Percentiles rank a stretch among this genome's conserved stretches.
phyloP scores from a whole-genome alignment of 2,888 invertebrate genomes.

The Leptarthrus brevirostris region DNA sequence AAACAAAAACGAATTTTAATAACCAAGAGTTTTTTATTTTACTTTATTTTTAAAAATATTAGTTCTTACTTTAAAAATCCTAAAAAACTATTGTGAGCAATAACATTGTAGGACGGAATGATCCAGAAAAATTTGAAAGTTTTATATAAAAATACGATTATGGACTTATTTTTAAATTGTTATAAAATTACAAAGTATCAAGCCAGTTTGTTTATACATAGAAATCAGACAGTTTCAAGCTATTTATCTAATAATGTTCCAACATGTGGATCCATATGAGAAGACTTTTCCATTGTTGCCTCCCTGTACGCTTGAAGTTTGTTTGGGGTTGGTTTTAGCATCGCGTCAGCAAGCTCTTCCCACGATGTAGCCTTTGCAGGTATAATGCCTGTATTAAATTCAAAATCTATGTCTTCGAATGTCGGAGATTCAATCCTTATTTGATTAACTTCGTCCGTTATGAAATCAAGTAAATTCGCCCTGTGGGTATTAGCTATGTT shows the following conservation, averaged over 20 bases:
- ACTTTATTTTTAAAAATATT: neutral
- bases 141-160: neutral
- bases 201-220: no score
- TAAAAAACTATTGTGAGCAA: neutral
- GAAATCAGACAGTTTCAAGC: no score
- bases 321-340: constrained; percentile 69
- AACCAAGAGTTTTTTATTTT: neutral
- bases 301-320: constrained; percentile 45
- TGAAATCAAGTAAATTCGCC: neutral
- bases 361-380: constrained; percentile 61
- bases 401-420: neutral
- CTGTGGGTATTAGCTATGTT: constrained; percentile 19
- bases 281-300: neutral
- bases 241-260: neutral
- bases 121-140: neutral
- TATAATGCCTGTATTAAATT: neutral
- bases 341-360: constrained; percentile 74
- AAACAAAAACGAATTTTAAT: no score
- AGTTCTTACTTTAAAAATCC: neutral
- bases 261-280: neutral
- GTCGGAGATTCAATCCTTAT: neutral
- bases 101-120: neutral
- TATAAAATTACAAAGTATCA: neutral
- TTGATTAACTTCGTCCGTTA: neutral
- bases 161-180: neutral